phyloP scores from a whole-genome alignment of 2,113 vertebrate species.

The Elaphurus davidianus region DNA sequence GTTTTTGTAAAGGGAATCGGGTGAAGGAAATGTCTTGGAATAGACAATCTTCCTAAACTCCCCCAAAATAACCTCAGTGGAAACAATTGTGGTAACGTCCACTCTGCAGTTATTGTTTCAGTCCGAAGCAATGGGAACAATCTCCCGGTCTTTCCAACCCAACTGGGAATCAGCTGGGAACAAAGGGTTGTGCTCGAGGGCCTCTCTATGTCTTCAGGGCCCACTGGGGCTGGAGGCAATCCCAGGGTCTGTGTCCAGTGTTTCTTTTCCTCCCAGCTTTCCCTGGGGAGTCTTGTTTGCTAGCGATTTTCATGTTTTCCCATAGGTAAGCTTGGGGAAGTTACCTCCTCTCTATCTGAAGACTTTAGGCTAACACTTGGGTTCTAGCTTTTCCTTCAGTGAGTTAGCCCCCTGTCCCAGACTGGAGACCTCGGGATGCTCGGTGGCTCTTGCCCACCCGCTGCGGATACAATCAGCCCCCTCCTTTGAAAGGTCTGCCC shows the following conservation, averaged over 20 bases:
- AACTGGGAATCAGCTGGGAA: constrained; percentile 74
- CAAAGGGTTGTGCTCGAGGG: constrained; percentile 78
- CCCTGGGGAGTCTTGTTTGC: not conserved
- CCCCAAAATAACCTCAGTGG: constrained; percentile 84
- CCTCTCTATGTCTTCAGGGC: constrained; percentile 74
- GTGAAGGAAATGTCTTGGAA: constrained; percentile 85
- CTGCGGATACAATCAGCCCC: no score
- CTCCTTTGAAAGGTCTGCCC: not conserved
- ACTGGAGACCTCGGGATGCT: not conserved
- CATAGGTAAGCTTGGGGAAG: not conserved
- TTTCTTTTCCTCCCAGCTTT: constrained; percentile 35
- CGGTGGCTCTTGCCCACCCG: not conserved
- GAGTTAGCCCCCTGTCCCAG: not conserved
- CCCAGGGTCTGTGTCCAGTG: not conserved
- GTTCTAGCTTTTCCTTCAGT: not conserved
- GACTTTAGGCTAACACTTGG: not conserved
- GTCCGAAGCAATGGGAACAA: constrained; percentile 78
- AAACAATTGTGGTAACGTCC: constrained; percentile 84
- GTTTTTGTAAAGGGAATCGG: constrained; percentile 65
- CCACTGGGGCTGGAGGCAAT: not conserved
- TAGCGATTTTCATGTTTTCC: constrained; percentile 34
- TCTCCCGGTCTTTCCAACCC: constrained; percentile 78
- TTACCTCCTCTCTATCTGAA: not conserved
- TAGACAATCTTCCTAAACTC: constrained; percentile 84
- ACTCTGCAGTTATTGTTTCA: constrained; percentile 81